Base-by-base conservation (phyloP, 2,797 vertebrate genomes). In the Pangasius macronema region DNA sequence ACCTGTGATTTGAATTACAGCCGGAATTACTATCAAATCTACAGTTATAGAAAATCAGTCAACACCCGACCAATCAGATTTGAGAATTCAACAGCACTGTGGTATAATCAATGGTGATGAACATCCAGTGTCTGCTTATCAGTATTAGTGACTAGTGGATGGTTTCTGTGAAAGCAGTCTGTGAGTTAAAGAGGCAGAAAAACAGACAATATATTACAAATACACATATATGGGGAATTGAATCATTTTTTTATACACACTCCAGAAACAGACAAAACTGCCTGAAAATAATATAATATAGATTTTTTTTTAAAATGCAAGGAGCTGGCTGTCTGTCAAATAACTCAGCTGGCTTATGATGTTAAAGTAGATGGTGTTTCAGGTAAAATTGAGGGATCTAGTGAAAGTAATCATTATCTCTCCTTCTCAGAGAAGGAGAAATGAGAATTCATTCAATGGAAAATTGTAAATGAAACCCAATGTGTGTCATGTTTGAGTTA, bases 311-410 rank as follows among this genome's bases (percentile, higher is more conserved):
- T 67, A 70, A 84, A 79, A 53, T 84, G 65, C 75, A 84, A 42
- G 63, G 82, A 80, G 33, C 63, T 49, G 36, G 1, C 7, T 30
- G 49, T 7, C 49, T 68, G 63, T 68, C 49, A 49, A 46, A 18
- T 87, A 68, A 59, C 55, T 87, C 82, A 18, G 30, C 53, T 18
- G 27, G 49, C 63, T 84, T 80, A 33, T 67, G 42, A 84, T 49
- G 51, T 36, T 80, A 61, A 55, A 76, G 81, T 83, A 57, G 83
- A 68, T 55, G 67, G 67, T 36, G 42, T 81, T 85, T 81, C 65
- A 51, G 30, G 53, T 88, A 27, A 82, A 88, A 81, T 49, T 57
- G 42, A 70, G 67, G 72, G 67, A 63, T 85, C 55, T 39, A n/a
- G 83, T 39, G 18, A 42, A 77, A 53, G 84, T 36, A 68, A 55